Conservation (phyloP, 2,797 vertebrate species). For the Onychomys leucogaster region DNA sequence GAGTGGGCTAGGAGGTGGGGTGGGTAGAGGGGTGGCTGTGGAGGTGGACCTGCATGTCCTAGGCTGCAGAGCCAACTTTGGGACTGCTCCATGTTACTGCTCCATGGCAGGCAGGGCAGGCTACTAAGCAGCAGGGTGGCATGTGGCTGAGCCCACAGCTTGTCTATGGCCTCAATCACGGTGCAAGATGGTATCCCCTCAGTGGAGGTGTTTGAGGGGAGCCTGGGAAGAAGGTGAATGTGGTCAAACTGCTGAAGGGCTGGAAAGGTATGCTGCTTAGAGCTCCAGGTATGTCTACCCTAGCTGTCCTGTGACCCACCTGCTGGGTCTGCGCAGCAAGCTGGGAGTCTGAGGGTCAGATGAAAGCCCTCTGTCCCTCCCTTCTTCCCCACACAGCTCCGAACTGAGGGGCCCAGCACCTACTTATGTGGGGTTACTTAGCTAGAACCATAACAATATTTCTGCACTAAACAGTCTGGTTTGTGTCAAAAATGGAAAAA, state of each 20-base stretch:
- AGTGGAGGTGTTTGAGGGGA: slow-evolving; percentile 92
- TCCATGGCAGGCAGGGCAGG: too few relatives aligned
- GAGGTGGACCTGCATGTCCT: too few relatives aligned
- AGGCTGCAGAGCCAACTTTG: too few relatives aligned
- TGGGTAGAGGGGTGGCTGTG: neutral
- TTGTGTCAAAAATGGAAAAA: neutral
- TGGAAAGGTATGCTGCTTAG: slow-evolving; percentile 94
- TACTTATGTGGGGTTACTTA: neutral
- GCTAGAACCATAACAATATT: neutral
- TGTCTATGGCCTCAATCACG: slow-evolving; percentile 70
- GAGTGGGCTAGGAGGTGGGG: neutral
- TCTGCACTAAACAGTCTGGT: too few relatives aligned
- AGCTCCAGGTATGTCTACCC: slow-evolving; percentile 95
- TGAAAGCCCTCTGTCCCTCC: fast-evolving
- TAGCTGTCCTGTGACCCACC: slow-evolving; percentile 94
- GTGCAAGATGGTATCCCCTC: slow-evolving; percentile 90
- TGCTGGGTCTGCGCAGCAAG: slow-evolving; percentile 92
- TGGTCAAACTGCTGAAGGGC: slow-evolving; percentile 92
- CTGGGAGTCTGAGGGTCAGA: slow-evolving; percentile 86
- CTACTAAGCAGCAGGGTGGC: neutral
- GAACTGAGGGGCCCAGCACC: neutral
- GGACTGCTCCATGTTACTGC: too few relatives aligned
- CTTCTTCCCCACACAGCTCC: neutral
- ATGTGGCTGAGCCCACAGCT: neutral
- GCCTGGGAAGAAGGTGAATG: slow-evolving; percentile 90